These are phyloP conservation scores for Eucera pruinosa DNA, from an alignment of 2,888 invertebrate genomes.

Conservation along the genomic window DNA sequence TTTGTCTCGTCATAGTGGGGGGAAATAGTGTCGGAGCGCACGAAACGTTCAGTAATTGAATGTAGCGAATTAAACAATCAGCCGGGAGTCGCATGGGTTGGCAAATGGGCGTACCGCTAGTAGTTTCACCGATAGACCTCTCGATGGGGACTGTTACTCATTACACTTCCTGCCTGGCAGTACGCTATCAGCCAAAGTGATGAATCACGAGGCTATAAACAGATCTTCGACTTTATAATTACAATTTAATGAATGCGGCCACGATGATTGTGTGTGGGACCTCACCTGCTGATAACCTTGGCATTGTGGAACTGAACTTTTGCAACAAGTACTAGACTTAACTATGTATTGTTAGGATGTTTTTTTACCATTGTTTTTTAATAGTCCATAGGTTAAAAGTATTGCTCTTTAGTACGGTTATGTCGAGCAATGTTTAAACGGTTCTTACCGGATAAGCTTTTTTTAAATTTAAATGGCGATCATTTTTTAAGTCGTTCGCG, in stretches of 20 bases:
- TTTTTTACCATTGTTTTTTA: too few species aligned
- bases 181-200: conserved; percentile 46
- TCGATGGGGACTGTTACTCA: conserved; percentile 54
- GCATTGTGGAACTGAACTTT: conserved; percentile 38
- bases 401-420: too few species aligned
- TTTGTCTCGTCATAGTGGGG: background rate
- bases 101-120: conserved; percentile 21
- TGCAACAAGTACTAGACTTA: background rate
- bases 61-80: conserved; percentile 40
- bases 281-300: conserved; percentile 52
- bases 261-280: conserved; percentile 23
- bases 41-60: conserved; percentile 35
- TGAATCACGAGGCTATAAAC: conserved; percentile 63
- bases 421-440: too few species aligned
- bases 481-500: too few species aligned
- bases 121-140: conserved; percentile 45
- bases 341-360: too few species aligned
- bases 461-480: too few species aligned
- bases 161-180: conserved; percentile 57
- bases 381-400: too few species aligned
- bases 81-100: conserved; percentile 8
- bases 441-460: too few species aligned
- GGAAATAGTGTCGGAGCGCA: background rate
- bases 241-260: conserved; percentile 57
- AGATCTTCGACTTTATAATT: conserved; percentile 59